Conservation (phyloP, 1,140 invertebrate species). For the Drosophila tropicalis region DNA sequence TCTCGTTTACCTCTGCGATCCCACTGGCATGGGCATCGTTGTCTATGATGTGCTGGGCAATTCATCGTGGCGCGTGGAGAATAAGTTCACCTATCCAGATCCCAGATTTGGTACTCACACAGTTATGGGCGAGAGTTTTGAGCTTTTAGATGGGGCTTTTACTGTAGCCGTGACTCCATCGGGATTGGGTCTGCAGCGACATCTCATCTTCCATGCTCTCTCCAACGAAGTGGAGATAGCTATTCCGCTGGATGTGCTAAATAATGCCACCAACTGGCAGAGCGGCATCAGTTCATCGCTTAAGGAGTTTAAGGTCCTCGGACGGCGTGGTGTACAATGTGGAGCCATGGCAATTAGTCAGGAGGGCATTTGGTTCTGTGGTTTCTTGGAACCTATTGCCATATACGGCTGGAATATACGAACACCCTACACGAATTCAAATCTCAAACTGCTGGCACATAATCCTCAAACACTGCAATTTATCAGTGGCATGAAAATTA, state of each 20-base stretch:
- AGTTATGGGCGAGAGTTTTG: conserved; percentile 87
- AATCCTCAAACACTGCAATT: conserved; percentile 86
- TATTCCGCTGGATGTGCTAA: conserved; percentile 55
- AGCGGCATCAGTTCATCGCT: conserved; percentile 47
- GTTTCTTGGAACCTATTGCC: conserved; percentile 58
- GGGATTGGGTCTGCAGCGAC: conserved; percentile 38
- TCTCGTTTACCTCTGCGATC: conserved; percentile 90
- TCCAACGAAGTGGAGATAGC: conserved; percentile 69
- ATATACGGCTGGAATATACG: conserved; percentile 63
- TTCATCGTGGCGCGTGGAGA: conserved; percentile 87
- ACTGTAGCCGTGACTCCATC: conserved; percentile 48
- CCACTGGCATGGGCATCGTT: conserved; percentile 87
- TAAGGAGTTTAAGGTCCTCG: conserved; percentile 48
- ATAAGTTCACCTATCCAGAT: conserved; percentile 88
- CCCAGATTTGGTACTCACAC: conserved; percentile 87
- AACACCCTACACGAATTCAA: conserved; percentile 44
- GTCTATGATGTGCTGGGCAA: conserved; percentile 86
- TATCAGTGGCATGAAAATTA: conserved; percentile 87
- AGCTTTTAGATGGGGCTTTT: conserved; percentile 57
- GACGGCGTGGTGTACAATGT: conserved; percentile 60
- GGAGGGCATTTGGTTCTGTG: conserved; percentile 51
- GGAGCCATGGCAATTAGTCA: conserved; percentile 47
- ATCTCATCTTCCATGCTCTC: conserved; percentile 53
- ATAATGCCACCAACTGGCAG: conserved; percentile 54
- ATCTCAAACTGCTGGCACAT: conserved; percentile 46